Base-by-base conservation (phyloP, 1,140 invertebrate genomes). In the Glossosoma conforme region DNA sequence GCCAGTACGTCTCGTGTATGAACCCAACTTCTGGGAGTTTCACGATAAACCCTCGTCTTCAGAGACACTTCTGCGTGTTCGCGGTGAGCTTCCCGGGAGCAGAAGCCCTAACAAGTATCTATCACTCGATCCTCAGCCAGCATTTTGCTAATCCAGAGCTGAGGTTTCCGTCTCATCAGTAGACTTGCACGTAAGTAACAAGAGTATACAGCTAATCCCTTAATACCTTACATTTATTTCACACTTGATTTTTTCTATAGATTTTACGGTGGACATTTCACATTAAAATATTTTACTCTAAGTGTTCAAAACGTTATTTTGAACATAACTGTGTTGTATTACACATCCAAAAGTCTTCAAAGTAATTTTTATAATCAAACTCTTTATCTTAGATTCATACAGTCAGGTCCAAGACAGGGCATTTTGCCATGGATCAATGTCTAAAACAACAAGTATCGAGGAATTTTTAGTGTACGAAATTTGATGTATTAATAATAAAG, bases 11-110 rank as follows among this genome's bases (percentile, higher is more conserved):
- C 0, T 89, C 91, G 19, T 96, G 91, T 65, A 97, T 98, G 94
- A 97, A 97, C 72, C 95, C 94, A 0, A 97, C 93, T 0, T 92
- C 93, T 43, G 94, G 94, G 22, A 95, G 90, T 61, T 97, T 97
- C 64, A 96, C 93, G 0, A 94, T 98, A 47, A 95, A 97, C 75
- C 89, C 93, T 0, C 79, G 94, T 54, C 76, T 98, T 3, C 92
- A 96, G 66, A 76, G 94, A 45, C 93, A 97, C 67, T 98, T 98
- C 67, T 86, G 86, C 61, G 92, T 97, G 0, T 94, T 98, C 68
- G 91, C 93, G 22, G 83, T 97, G 1, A 93, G 88, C 65, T 96
- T 96, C 67, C 93, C 93, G 0, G 86, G 87, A 52, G 64, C 72
- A 1, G 93, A 97, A 17, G 86, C 92, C 0, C 70, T 97, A n/a